Percentiles rank a stretch among this genome's conserved stretches.
Conservation (phyloP, 2,888 invertebrate species). For the Tetragonula carbonaria region DNA sequence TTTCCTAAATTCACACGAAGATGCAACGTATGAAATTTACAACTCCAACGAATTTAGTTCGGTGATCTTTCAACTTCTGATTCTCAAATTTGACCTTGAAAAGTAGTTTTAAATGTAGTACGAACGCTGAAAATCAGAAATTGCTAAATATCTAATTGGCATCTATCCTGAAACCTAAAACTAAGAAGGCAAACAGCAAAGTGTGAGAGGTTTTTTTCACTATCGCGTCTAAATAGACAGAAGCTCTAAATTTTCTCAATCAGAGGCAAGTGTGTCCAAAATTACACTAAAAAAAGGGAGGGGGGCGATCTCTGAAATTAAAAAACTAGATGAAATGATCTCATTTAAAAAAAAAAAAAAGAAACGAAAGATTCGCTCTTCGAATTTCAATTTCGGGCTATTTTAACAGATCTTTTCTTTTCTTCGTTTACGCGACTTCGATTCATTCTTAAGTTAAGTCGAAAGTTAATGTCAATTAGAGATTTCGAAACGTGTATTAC, state of each 20-base stretch:
- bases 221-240: background rate
- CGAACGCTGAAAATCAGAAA: background rate
- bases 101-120: background rate
- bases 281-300: background rate
- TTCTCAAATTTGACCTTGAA: background rate
- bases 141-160: background rate
- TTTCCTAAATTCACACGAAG: too few species aligned
- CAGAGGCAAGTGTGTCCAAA: background rate
- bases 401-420: background rate
- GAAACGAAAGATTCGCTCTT: background rate
- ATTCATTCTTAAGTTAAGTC: background rate
- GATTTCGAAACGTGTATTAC: background rate
- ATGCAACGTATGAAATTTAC: too few species aligned
- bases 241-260: background rate
- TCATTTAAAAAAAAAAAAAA: too few species aligned
- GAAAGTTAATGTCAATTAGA: background rate
- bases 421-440: background rate
- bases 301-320: background rate
- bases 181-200: background rate
- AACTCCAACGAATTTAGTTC: background rate
- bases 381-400: background rate
- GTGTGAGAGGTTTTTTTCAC: too few species aligned
- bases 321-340: background rate
- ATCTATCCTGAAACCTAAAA: background rate
- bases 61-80: too few species aligned